A percentile compares a stretch with the other conserved stretches of the same genome.
phyloP scores from a whole-genome alignment of 2,113 vertebrate genomes.

The Pluvialis apricaria region DNA sequence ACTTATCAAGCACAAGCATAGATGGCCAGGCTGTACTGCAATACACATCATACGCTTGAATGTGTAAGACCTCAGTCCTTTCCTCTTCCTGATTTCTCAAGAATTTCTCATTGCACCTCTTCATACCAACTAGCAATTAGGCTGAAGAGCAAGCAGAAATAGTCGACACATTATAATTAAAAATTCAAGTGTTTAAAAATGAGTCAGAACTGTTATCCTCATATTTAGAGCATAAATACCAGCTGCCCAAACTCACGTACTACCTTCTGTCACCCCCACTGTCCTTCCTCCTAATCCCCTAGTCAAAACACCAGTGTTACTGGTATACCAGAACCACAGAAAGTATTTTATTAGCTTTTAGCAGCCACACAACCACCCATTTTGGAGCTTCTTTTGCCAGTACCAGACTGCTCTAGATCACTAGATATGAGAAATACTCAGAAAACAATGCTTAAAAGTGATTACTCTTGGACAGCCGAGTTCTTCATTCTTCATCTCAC shows the following conservation, averaged over 20 bases:
- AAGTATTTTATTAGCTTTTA: neutral
- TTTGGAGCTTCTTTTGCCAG: neutral
- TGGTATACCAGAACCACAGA: neutral
- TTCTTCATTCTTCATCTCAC: neutral
- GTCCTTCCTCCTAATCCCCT: neutral
- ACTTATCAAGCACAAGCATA: fast-evolving
- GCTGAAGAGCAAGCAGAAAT: slow-evolving; percentile 11
- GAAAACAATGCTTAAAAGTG: fast-evolving
- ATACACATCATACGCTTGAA: fast-evolving
- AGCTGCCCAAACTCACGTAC: neutral
- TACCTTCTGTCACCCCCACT: neutral
- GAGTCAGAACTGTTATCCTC: slow-evolving; percentile 21
- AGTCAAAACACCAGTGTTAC: neutral
- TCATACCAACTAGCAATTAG: neutral
- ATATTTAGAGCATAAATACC: slow-evolving; percentile 11
- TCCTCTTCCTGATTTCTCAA: neutral
- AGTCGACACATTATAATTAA: neutral
- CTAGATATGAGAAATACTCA: neutral
- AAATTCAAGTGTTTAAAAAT: neutral
- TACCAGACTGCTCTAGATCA: neutral
- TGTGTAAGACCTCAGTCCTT: neutral
- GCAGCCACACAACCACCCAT: neutral
- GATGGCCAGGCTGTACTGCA: neutral
- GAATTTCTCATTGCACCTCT: neutral
- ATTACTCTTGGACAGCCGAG: neutral